phyloP scores from a whole-genome alignment of 2,113 vertebrate species.

The Nestor notabilis region DNA sequence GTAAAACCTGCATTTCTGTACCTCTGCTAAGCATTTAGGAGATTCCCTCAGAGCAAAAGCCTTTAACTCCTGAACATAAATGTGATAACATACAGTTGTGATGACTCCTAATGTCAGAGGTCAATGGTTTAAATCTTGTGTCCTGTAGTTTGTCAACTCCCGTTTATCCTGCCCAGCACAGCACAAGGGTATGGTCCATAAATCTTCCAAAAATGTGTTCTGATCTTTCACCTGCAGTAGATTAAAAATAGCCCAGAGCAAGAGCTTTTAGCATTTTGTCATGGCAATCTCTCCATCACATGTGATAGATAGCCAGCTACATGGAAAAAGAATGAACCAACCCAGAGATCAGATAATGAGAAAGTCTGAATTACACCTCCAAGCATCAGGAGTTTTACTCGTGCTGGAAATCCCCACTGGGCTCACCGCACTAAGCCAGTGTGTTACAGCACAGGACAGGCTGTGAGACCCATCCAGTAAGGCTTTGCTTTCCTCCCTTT shows the following conservation, averaged over 20 bases:
- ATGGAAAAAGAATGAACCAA: background rate
- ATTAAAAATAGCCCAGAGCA: slow-evolving; percentile 62
- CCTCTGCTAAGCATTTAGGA: background rate
- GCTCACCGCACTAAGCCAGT: background rate
- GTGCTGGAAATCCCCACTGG: slow-evolving; percentile 27
- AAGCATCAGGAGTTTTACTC: background rate
- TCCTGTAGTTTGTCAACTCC: slow-evolving; percentile 34
- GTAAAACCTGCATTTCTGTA: background rate
- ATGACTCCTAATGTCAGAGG: slow-evolving; percentile 23
- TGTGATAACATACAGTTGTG: background rate
- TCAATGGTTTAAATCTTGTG: background rate
- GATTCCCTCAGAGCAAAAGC: background rate
- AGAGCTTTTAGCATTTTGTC: slow-evolving; percentile 56
- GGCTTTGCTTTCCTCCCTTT: background rate
- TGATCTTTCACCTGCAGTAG: slow-evolving; percentile 63
- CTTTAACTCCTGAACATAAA: background rate
- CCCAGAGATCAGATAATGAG: background rate
- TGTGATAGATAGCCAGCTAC: slow-evolving; percentile 15
- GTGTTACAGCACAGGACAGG: background rate
- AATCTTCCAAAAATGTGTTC: slow-evolving; percentile 46
- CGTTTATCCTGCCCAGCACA: slow-evolving; percentile 20
- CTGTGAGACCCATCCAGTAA: background rate
- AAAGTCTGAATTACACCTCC: background rate
- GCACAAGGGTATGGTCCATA: background rate
- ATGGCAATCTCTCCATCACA: slow-evolving; percentile 37